Conservation (phyloP, 2,113 vertebrate genomes). For the Genyomyrus donnyi region DNA sequence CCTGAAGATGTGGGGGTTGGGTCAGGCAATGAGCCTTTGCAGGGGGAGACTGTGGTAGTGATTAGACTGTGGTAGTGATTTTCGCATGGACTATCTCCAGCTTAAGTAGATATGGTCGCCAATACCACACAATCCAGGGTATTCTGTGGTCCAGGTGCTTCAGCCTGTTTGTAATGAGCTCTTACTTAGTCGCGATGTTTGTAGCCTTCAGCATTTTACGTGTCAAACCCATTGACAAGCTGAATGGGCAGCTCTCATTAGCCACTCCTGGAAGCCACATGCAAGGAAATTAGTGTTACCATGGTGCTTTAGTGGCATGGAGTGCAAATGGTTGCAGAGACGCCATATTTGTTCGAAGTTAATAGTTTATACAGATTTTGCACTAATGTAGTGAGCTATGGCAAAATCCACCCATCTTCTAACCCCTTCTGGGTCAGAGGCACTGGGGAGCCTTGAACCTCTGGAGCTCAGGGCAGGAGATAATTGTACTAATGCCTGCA, state of each 20-base stretch:
- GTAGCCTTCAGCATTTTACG: neutral
- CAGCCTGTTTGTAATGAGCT: neutral
- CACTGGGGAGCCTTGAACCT: neutral
- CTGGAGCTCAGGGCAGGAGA: neutral
- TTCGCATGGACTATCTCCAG: neutral
- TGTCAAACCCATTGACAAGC: slow-evolving; percentile 17
- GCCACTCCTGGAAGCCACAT: slow-evolving; percentile 18
- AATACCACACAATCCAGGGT: neutral
- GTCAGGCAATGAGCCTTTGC: neutral
- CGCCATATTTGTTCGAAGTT: neutral
- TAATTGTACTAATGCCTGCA: neutral
- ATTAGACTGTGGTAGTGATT: neutral
- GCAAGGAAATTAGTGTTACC: slow-evolving; percentile 34
- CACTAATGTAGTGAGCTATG: neutral
- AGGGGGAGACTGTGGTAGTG: neutral
- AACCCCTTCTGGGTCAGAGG: neutral
- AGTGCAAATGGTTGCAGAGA: slow-evolving; percentile 41
- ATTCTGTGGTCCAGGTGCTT: neutral
- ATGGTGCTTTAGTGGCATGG: slow-evolving; percentile 16
- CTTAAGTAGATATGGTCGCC: neutral
- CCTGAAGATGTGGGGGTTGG: neutral
- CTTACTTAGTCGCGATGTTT: neutral
- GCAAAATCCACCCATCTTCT: neutral
- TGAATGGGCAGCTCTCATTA: slow-evolving; percentile 33
- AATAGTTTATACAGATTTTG: neutral